Base-by-base conservation (phyloP, 2,797 vertebrate genomes). In the Takifugu ocellatus region DNA sequence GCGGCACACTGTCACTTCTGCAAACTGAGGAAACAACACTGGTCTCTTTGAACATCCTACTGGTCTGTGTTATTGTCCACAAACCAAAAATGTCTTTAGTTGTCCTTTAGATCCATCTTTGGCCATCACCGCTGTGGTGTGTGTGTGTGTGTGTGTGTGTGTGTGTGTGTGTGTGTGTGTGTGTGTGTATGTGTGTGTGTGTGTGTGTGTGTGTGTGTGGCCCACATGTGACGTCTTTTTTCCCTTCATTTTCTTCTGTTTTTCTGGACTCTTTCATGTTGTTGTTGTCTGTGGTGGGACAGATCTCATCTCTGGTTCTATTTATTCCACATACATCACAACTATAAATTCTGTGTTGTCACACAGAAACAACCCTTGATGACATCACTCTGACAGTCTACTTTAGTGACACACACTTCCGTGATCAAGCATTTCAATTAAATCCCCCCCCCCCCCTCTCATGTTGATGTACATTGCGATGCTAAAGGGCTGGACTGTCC, bases 91-190 rank as follows among this genome's bases (percentile, higher is more conserved):
- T 8, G 44, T 66, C 62, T 70, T 59, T 66, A 61, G 59, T 77
- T 67, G 68, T 63, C 59, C 50, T 5, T 2, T 66, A 43, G 42
- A 64, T 77, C 58, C 36, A 17, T 66, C 60, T 61, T 39, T 54
- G 63, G 68, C 52, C 44, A 10, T 0, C 21, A 39, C 42, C 33
- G 49, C 69, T 16, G 61, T 12, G 24, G 68, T 24, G 68, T 4
- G 72, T 69, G 64, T 74, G 58, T 17, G 58, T 64, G 70, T 45
- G 60, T 71, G 64, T 75, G 56, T 24, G 61, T 66, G 70, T 49
- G 60, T 66, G 75, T 73, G 78, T 72, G 76, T 74, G 15, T 84
- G 79, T 79, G 27, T 66, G 51, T 25, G 49, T 45, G 43, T 45
- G 3, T 45, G 43, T 45, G 43, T 45, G 43, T 45, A 67, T 71